Evolutionary conservation across 92 coral and sea anemone genomes (phyloP), one percentile per base, ranked within the genome.

Genomic region (Phymanthus crucifer): DNA sequence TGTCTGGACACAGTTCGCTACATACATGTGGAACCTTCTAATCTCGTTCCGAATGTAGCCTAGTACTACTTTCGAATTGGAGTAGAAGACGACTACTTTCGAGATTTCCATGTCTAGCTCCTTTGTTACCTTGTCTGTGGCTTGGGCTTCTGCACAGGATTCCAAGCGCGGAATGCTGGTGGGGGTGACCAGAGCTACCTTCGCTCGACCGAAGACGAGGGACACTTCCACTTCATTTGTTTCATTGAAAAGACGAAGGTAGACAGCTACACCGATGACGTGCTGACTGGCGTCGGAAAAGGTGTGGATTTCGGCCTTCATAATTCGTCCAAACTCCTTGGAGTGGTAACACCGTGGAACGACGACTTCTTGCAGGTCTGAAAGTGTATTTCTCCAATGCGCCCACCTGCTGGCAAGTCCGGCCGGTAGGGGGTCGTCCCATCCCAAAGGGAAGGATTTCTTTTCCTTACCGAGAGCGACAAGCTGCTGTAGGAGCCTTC

Each of bases 231-330:
- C 48, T n/a, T 75, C 83, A 24, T 65, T 82, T 32, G 14, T 50
- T 34, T 38, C 74, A 76, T 80, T 75, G 77, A 88, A 57, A 66
- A 72, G 83, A 40, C 82, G 64, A 21, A 83, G 85, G 23, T 83
- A 77, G 37, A 77, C 77, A 57, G 77, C 74, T 27, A 70, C 71
- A 27, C 79, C 88, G 6, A 72, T 84, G 23, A 79, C 88, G 26
- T 84, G 76, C 52, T 83, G 64, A 26, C 87, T 83, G 27, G 87
- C 87, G 66, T 83, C 87, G 21, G 88, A 78, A 66, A 84, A 84
- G 3, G 84, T 70, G 66, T 84, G 84, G 40, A 71, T 23, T 71
- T 85, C 80, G 29, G 34, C 56, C 21, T 66, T 40, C 32, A 34
- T 71, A 52, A 71, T 35, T 19, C n/a, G 76, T 31, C 31, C 76